phyloP scores from a whole-genome alignment of 2,113 vertebrate species.

The Pseudorhombus dupliciocellatus region DNA sequence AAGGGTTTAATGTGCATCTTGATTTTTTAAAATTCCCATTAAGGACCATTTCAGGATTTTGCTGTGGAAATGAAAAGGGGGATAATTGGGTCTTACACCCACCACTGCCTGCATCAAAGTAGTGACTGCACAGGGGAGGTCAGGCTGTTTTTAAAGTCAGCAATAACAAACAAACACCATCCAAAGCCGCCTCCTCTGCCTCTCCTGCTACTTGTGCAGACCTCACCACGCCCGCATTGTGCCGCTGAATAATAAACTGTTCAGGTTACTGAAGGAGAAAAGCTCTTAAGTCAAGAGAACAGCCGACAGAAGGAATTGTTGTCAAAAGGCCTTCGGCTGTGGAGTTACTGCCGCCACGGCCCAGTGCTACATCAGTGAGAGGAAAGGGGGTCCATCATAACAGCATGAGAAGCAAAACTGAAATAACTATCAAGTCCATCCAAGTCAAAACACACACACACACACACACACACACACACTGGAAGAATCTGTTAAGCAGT shows the following conservation, averaged over 20 bases:
- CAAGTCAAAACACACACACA: slow-evolving; percentile 19
- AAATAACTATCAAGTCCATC: no score
- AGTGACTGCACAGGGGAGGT: slow-evolving; percentile 35
- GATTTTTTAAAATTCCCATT: not conserved
- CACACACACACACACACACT: slow-evolving; percentile 23
- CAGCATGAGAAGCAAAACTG: no score
- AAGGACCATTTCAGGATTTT: not conserved
- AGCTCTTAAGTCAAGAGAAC: slow-evolving; percentile 60
- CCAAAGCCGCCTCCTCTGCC: slow-evolving; percentile 20
- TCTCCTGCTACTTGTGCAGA: slow-evolving; percentile 40
- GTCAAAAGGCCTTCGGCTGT: slow-evolving; percentile 40
- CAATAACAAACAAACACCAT: slow-evolving; percentile 56
- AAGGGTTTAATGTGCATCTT: not conserved
- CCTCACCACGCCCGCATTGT: slow-evolving; percentile 53
- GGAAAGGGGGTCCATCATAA: no score
- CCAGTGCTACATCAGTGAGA: slow-evolving; percentile 15
- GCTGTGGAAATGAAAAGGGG: no score
- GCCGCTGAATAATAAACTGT: slow-evolving; percentile 57
- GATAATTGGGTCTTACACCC: no score
- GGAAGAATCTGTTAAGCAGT: slow-evolving; percentile 35
- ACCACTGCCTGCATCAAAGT: no score
- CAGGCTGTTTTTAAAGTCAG: slow-evolving; percentile 34
- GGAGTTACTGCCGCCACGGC: slow-evolving; percentile 25
- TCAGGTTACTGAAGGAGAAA: slow-evolving; percentile 65
- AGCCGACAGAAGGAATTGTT: slow-evolving; percentile 53